A percentile compares a stretch with the other conserved stretches of the same genome.
Conservation (phyloP, 2,113 vertebrate genomes). For the Leptobrachium ailaonicum region DNA sequence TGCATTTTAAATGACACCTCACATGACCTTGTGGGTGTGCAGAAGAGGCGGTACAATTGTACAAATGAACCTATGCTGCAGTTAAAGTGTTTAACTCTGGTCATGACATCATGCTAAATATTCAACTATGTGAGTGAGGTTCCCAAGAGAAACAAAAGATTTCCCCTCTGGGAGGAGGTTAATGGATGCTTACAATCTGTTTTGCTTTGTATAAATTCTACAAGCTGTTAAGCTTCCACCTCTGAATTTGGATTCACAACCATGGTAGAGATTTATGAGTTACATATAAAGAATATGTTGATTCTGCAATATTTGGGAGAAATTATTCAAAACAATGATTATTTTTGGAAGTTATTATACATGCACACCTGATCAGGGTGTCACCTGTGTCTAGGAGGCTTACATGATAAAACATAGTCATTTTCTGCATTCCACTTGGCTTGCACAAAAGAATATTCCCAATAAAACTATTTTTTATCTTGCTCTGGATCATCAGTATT, state of each 20-base stretch:
- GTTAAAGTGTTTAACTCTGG: no score
- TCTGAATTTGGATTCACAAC: constrained; percentile 90
- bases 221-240: constrained; percentile 84
- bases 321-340: constrained; percentile 97
- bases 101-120: constrained; percentile 52
- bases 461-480: constrained; percentile 71
- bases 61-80: no score
- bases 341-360: constrained; percentile 97
- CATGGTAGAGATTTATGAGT: constrained; percentile 96
- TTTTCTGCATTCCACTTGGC: constrained; percentile 88
- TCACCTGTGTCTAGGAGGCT: constrained; percentile 82
- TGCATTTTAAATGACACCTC: no score
- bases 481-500: constrained; percentile 62
- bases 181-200: constrained; percentile 79
- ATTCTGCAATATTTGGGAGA: constrained; percentile 87
- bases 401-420: constrained; percentile 92
- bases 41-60: no score
- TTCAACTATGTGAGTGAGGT: constrained; percentile 69
- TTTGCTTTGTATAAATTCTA: constrained; percentile 83
- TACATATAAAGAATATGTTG: constrained; percentile 86
- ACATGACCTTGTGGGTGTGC: no score
- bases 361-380: constrained; percentile 94
- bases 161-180: constrained; percentile 78
- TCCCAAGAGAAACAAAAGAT: constrained; percentile 66
- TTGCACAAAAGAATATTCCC: constrained; percentile 82